These are phyloP conservation scores for Chaunax sp. DNA, from an alignment of 2,797 vertebrate species.

Conservation along the genomic window DNA sequence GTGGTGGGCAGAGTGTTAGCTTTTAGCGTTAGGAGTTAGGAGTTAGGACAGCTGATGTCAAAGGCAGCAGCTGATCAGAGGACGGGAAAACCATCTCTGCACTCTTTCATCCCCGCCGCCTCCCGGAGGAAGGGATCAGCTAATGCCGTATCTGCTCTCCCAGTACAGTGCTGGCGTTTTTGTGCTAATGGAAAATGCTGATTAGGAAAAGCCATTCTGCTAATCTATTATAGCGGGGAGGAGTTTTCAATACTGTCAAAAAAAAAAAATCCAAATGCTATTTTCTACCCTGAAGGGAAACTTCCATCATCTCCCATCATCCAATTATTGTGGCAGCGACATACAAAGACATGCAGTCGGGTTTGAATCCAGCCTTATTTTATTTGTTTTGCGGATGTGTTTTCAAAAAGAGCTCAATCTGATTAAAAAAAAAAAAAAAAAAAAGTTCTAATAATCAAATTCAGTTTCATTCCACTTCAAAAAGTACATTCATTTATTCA, in stretches of 20 bases:
- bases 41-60: constrained; percentile 65
- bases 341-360: neutral
- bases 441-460: constrained; percentile 22
- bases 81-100: constrained; percentile 53
- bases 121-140: constrained; percentile 55
- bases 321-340: constrained; percentile 30
- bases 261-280: constrained; percentile 31
- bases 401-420: constrained; percentile 1
- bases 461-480: constrained; percentile 23
- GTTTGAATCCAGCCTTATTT: constrained; percentile 18
- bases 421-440: too few species aligned
- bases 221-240: constrained; percentile 53
- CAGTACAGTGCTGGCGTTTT: constrained; percentile 6
- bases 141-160: constrained; percentile 57
- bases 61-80: constrained; percentile 69
- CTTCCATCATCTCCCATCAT: constrained; percentile 46
- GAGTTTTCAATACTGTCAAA: constrained; percentile 28
- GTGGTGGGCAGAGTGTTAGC: constrained; percentile 21
- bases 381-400: neutral
- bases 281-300: constrained; percentile 40
- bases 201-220: constrained; percentile 53
- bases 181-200: constrained; percentile 50
- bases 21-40: constrained; percentile 49
- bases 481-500: constrained; percentile 40
- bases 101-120: constrained; percentile 63